A percentile compares a stretch with the other conserved stretches of the same genome.
Evolutionary conservation across 30 jellyfish, hydroid and myxozoan genomes (phyloP).

Genomic region (Nemopilema nomurai): DNA sequence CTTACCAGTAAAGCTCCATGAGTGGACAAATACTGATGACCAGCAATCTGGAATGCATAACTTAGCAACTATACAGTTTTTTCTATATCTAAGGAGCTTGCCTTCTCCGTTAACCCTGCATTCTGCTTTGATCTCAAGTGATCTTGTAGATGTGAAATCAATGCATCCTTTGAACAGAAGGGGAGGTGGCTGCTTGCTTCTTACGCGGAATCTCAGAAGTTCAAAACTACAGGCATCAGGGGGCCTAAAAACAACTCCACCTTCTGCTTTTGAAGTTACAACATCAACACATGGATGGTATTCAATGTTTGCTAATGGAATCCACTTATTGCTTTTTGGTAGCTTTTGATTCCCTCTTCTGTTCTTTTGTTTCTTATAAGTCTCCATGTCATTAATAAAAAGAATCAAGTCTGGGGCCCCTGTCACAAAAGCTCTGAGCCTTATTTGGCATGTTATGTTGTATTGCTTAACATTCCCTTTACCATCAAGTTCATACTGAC

Average conservation of each 20-base stretch:
- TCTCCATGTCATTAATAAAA: conserved; percentile 62
- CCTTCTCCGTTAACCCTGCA: conserved; percentile 66
- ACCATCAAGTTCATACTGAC: conserved; percentile 86
- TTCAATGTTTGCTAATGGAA: conserved; percentile 51
- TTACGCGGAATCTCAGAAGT: conserved; percentile 74
- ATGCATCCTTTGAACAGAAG: conserved; percentile 57
- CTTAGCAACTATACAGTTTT: conserved; percentile 63
- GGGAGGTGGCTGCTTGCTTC: conserved; percentile 49
- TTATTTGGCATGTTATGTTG: conserved; percentile 76
- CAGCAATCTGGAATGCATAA: conserved; percentile 84
- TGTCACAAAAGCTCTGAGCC: conserved; percentile 71
- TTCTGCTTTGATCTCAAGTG: conserved; percentile 80
- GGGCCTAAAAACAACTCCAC: conserved; percentile 82
- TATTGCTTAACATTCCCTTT: conserved; percentile 70
- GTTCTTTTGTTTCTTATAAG: conserved; percentile 43
- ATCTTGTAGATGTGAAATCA: conserved; percentile 62
- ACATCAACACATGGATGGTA: conserved; percentile 87
- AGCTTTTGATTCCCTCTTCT: conserved; percentile 40
- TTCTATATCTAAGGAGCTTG: conserved; percentile 38
- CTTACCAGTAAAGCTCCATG: conserved; percentile 56
- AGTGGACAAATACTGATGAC: conserved; percentile 74
- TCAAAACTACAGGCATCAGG: conserved; percentile 97
- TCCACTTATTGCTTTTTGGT: conserved; percentile 60
- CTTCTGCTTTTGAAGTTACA: conserved; percentile 34
- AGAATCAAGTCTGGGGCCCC: conserved; percentile 70